A percentile compares a stretch with the other conserved stretches of the same genome.
Conservation (phyloP, 2,113 vertebrate genomes). For the Sander vitreus region DNA sequence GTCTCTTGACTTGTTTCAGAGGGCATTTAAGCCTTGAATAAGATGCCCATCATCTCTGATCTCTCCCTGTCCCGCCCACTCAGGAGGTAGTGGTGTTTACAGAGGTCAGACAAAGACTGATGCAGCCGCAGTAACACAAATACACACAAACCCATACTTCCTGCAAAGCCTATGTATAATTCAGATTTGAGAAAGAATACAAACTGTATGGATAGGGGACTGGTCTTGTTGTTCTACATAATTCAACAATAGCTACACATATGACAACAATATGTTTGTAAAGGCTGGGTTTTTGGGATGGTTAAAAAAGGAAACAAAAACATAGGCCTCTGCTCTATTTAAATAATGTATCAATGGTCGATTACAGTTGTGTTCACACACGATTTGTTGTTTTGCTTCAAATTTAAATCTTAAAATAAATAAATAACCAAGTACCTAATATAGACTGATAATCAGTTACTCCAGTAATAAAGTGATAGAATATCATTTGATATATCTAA, state of each 20-base stretch:
- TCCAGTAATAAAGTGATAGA: neutral
- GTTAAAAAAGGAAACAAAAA: neutral
- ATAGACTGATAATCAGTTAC: neutral
- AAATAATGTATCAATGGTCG: neutral
- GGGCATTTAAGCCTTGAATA: neutral
- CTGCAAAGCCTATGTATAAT: slow-evolving; percentile 18
- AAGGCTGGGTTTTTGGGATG: neutral
- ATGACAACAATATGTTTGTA: neutral
- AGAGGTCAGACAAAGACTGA: slow-evolving; percentile 55
- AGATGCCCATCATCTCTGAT: slow-evolving; percentile 19
- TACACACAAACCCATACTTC: neutral
- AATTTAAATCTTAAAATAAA: neutral
- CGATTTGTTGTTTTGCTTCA: neutral
- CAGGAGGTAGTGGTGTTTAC: slow-evolving; percentile 25
- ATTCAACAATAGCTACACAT: slow-evolving; percentile 9
- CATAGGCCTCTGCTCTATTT: neutral
- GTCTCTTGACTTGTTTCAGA: neutral
- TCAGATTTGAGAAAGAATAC: slow-evolving; percentile 13
- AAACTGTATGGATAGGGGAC: neutral
- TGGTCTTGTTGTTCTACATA: slow-evolving; percentile 4
- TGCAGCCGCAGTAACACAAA: slow-evolving; percentile 20
- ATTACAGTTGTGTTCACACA: neutral
- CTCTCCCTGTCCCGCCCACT: slow-evolving; percentile 22
- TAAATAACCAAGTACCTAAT: neutral
- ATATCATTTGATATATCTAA: neutral